These are phyloP conservation scores for Agrypnus murinus DNA, from an alignment of 2,888 invertebrate genomes.

Conservation along the genomic window DNA sequence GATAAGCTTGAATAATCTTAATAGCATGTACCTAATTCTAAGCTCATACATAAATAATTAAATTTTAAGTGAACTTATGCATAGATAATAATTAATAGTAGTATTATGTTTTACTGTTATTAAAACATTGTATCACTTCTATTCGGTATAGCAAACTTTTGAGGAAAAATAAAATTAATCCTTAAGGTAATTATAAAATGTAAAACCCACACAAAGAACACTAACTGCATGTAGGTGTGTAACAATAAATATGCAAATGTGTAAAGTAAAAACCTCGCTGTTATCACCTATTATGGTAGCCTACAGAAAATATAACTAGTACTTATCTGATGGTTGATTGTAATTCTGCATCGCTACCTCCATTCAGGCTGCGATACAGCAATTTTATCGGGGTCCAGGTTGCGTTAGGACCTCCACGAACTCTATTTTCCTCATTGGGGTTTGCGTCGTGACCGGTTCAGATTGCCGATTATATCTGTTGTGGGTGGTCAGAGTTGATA, in stretches of 20 bases:
- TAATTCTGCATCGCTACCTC: constrained; percentile 32
- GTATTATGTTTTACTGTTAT: too few species aligned
- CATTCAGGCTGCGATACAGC: constrained; percentile 8
- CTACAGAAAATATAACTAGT: neutral
- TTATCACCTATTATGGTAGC: constrained; percentile 16
- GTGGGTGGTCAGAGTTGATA: constrained; percentile 50
- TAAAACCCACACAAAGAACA: too few species aligned
- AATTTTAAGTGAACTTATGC: constrained; percentile 3
- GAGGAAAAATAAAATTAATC: too few species aligned
- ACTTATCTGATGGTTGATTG: constrained; percentile 35
- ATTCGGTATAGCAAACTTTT: too few species aligned
- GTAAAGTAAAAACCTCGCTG: neutral
- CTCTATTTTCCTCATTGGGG: constrained; percentile 45
- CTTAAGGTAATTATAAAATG: too few species aligned
- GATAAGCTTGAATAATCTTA: constrained; percentile 1
- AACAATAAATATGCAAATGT: constrained; percentile 1
- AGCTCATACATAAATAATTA: neutral
- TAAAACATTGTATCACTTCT: too few species aligned
- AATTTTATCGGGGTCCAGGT: constrained; percentile 34
- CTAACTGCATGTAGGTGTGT: too few species aligned
- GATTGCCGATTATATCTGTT: constrained; percentile 49
- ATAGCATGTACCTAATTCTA: neutral
- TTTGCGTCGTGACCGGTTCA: constrained; percentile 44
- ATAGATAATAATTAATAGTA: too few species aligned
- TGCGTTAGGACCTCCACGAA: constrained; percentile 40